Base-by-base conservation (phyloP, 2,888 invertebrate species). In the Gandaritis pyraliata region DNA sequence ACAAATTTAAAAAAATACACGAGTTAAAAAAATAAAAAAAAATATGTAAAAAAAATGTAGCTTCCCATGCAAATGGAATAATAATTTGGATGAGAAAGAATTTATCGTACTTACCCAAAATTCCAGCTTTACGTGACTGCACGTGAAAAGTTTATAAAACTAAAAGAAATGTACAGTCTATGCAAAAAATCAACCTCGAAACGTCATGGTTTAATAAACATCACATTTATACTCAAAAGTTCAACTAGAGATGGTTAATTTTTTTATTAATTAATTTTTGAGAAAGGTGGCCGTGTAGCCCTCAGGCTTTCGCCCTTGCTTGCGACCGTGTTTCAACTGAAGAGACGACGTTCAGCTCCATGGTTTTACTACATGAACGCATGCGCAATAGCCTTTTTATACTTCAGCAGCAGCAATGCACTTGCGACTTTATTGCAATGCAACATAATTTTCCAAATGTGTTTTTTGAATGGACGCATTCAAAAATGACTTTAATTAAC, bases 371-470 rank as follows among this genome's bases (percentile, higher is more conserved):
- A 30, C n/a, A 12, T 10, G n/a, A 16, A 41, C 62, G 62, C 62
- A 16, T 62, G 62, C 62, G 62, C 58, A 11, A 29, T 41, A 1
- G 8, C 16, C 10, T 23, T 18, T n/a, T 7, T 2, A 6, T 1
- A 10, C 10, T 11, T 30, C 12, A 6, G 5, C 16, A 15, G n/a
- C n/a, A 39, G 8, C 62, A 62, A 55, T 63, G 58, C 63, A 63
- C 63, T 51, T 51, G 58, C 63, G 51, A 63, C 63, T 63, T 38
- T 63, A 63, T 58, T 63, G 58, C 51, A 55, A 51, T 55, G 58
- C 47, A 58, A 33, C 1, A 39, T 12, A 1, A n/a, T 33, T 58
- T 50, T 50, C 33, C 15, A 4, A 30, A 49, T 39, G 15, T 7
- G 29, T 39, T n/a, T 41, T 41, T 36, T 13, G 7, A 45, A 15